Evolutionary conservation across 1,140 invertebrate species (phyloP), one percentile per base, ranked within the genome.

Genomic region (Notospermus geniculatus): DNA sequence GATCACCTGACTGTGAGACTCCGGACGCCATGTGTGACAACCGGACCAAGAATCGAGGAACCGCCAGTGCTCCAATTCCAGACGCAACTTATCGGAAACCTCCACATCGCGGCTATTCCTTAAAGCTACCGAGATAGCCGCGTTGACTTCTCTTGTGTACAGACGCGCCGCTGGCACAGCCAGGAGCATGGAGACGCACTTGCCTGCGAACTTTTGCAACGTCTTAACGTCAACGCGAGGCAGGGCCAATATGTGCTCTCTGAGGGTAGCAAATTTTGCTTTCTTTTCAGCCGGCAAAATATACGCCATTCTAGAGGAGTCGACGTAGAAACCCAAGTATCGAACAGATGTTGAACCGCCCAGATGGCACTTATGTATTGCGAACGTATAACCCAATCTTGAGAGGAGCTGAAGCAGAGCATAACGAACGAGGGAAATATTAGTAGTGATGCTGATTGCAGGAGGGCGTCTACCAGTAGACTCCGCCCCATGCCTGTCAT

Each of bases 271-370:
- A 55, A 63, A 66, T 28, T 50, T 61, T 0, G 15, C 17, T 23
- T 41, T 63, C 32, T 67, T 63, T 2, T 66, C 61, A 25, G 22
- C 45, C 17, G 65, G 65, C 11, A 66, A 25, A 15, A 63, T 23
- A 54, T 63, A 60, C 1, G 60, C 59, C 29, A 57, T 32, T 23
- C 50, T 50, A 27, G 53, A 53, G 0, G 61, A 63, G 32, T 66
- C 57, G 28, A 63, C 57, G 23, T 61, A 52, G 29, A 64, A 64
- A 11, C 62, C 66, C 22, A 67, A 29, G 43, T 57, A 59, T 22
- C 55, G 54, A 17, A 67, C 9, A 9, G 43, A n/a, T 27, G 23
- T 50, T 11, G 30, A 52, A 39, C 60, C 54, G 1, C 23, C 32
- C 30, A 62, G 57, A 28, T 28, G 17, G 50, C 54, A 54, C 29